These are phyloP conservation scores for Sinotaia quadrata DNA, from an alignment of 2,888 invertebrate species.

Conservation along the genomic window DNA sequence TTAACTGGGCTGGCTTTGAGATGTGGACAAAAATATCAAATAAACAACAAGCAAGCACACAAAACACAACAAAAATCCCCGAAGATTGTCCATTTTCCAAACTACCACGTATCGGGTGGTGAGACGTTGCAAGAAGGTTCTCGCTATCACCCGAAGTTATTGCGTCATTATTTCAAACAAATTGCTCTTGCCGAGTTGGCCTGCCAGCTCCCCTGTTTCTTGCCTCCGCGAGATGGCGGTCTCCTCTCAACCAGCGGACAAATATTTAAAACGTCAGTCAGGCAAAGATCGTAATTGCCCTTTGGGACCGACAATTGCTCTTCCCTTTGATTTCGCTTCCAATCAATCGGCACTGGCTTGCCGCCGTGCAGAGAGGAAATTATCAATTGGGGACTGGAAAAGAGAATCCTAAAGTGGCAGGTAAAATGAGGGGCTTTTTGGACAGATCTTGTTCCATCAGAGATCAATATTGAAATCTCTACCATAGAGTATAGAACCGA, in stretches of 20 bases:
- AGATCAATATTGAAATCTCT: too few species aligned
- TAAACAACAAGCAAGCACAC: too few species aligned
- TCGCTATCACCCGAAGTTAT: too few species aligned
- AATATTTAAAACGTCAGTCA: constrained; percentile 14
- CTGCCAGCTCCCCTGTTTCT: not conserved
- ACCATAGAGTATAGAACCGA: too few species aligned
- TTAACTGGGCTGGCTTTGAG: too few species aligned
- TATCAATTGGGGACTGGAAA: constrained; percentile 8
- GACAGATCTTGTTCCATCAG: not conserved
- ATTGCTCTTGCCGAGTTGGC: too few species aligned
- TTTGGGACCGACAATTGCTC: not conserved
- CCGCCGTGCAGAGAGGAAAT: constrained; percentile 5
- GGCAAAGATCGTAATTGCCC: constrained; percentile 7
- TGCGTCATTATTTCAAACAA: too few species aligned
- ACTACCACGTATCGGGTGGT: too few species aligned
- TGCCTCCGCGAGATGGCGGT: not conserved
- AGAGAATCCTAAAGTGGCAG: constrained; percentile 12
- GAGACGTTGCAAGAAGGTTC: too few species aligned
- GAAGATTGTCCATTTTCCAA: too few species aligned
- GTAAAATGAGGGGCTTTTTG: constrained; percentile 3
- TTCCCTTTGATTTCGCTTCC: constrained; percentile 14
- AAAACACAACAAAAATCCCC: too few species aligned
- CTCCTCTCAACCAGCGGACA: not conserved
- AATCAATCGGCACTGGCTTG: constrained; percentile 7
- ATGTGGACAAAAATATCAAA: too few species aligned